Conservation (phyloP, 2,797 vertebrate genomes). For the Perdix hodgsoniae region DNA sequence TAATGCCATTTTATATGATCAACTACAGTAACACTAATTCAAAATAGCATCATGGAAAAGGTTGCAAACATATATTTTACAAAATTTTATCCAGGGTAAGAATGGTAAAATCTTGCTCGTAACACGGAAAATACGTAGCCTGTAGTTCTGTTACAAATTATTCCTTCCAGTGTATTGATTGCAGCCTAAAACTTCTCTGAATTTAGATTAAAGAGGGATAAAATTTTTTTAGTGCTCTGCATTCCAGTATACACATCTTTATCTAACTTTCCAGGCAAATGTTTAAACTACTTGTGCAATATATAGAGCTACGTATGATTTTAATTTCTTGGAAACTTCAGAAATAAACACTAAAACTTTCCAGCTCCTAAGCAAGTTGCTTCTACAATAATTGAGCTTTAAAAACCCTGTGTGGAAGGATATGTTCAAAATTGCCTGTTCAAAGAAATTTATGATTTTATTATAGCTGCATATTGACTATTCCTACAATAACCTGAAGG, state of each 20-base stretch:
- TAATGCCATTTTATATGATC: not conserved
- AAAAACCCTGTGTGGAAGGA: slow-evolving; percentile 74
- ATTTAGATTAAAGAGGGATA: not conserved
- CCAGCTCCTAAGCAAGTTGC: slow-evolving; percentile 63
- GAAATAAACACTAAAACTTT: slow-evolving; percentile 69
- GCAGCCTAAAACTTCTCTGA: not conserved
- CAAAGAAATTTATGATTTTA: slow-evolving; percentile 86
- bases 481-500: slow-evolving; percentile 79
- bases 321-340: slow-evolving; percentile 51
- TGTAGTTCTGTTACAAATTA: not conserved
- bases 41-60: not conserved
- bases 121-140: not conserved
- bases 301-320: slow-evolving; percentile 1
- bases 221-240: not conserved
- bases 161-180: not conserved
- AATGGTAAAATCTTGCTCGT: not conserved
- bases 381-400: slow-evolving; percentile 75
- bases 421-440: slow-evolving; percentile 82
- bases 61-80: not conserved
- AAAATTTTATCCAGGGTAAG: not conserved
- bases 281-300: slow-evolving; percentile 26
- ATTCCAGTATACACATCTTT: not conserved
- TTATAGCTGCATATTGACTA: slow-evolving; percentile 82
- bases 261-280: not conserved
- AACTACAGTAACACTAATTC: not conserved